These are phyloP conservation scores for Idaea straminata DNA, from an alignment of 2,888 invertebrate species.

Conservation along the genomic window DNA sequence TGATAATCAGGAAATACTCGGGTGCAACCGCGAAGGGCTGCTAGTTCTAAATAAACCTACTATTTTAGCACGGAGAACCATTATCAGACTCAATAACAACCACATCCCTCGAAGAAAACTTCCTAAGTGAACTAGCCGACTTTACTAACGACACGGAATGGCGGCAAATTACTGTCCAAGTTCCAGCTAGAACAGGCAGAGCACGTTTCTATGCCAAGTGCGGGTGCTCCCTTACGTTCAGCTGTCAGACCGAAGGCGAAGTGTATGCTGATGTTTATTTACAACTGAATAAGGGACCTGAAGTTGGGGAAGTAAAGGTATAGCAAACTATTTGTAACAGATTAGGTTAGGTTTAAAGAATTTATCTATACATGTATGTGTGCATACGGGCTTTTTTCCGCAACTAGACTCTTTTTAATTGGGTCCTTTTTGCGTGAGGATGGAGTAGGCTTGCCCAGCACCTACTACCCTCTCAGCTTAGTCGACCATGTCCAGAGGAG, in stretches of 20 bases:
- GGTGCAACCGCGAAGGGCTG: too few relatives aligned
- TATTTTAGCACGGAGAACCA: constrained; percentile 46
- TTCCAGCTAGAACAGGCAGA: constrained; percentile 42
- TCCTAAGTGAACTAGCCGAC: constrained; percentile 53
- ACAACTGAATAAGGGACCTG: constrained; percentile 42
- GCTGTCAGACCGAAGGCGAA: constrained; percentile 39
- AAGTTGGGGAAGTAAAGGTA: constrained; percentile 36
- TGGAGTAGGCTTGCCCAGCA: too few relatives aligned
- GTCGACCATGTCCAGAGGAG: too few relatives aligned
- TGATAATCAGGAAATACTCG: too few relatives aligned
- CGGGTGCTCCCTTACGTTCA: constrained; percentile 43
- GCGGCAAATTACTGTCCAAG: constrained; percentile 37
- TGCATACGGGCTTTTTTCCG: too few relatives aligned
- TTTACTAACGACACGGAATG: constrained; percentile 53
- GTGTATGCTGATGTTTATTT: constrained; percentile 49
- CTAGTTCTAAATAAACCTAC: background rate
- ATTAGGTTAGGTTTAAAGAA: too few relatives aligned
- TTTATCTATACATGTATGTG: too few relatives aligned
- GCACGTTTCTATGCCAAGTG: constrained; percentile 50
- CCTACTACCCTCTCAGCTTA: too few relatives aligned
- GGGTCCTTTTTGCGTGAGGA: too few relatives aligned
- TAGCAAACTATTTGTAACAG: constrained; percentile 10
- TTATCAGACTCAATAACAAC: constrained; percentile 46
- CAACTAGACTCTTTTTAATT: too few relatives aligned
- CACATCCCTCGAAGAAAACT: constrained; percentile 56